These are phyloP conservation scores for Apamea sordens DNA, from an alignment of 2,888 invertebrate species.

Conservation along the genomic window DNA sequence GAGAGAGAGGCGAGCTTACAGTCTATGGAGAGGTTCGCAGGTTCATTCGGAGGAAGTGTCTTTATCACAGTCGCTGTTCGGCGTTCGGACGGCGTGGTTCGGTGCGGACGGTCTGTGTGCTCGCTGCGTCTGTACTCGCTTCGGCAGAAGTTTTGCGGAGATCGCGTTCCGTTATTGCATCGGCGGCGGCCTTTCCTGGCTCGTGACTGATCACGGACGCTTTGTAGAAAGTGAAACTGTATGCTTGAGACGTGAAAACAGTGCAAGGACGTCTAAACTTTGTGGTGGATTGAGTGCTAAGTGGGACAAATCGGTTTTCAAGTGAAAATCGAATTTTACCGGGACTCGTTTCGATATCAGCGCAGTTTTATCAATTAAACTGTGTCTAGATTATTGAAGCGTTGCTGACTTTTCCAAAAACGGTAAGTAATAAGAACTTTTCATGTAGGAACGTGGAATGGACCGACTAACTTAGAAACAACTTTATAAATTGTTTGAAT, in stretches of 20 bases:
- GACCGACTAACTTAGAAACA: conserved; percentile 4
- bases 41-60: conserved; percentile 86
- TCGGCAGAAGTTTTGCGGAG: conserved; percentile 86
- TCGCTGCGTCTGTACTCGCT: conserved; percentile 72
- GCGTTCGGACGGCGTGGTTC: conserved; percentile 85
- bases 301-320: conserved; percentile 77
- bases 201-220: conserved; percentile 81
- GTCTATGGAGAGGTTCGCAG: conserved; percentile 84
- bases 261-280: conserved; percentile 81
- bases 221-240: conserved; percentile 86
- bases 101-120: conserved; percentile 72
- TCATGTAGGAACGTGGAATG: neutral
- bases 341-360: conserved; percentile 87
- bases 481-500: conserved; percentile 11
- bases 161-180: conserved; percentile 80
- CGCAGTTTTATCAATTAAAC: conserved; percentile 86
- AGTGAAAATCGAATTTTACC: conserved; percentile 77
- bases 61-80: conserved; percentile 90
- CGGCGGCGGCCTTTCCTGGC: conserved; percentile 76
- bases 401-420: conserved; percentile 74
- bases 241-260: conserved; percentile 80
- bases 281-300: conserved; percentile 79
- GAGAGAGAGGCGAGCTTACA: conserved; percentile 86
- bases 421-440: conserved; percentile 76
- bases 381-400: conserved; percentile 87